Base-by-base conservation (phyloP, 2,113 vertebrate species). In the Myotis yumanensis region DNA sequence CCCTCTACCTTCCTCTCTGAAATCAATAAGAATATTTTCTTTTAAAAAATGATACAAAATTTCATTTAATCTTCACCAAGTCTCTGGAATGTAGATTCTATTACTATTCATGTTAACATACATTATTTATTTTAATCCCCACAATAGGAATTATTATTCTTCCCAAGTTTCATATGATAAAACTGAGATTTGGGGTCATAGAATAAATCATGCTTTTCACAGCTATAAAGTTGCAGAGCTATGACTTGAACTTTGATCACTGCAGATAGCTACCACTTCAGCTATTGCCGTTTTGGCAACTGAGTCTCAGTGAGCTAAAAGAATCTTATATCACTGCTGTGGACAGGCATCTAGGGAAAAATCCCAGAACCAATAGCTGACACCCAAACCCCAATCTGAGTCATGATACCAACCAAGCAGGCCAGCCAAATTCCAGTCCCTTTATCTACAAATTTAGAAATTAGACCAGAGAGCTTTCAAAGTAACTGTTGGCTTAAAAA, bases 391-490 rank as follows among this genome's bases (percentile, higher is more conserved):
- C 6, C 77, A 81, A 3, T 48, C 17, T 92, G 76, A 83, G 43
- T 84, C 68, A 82, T 23, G 37, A 86, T 25, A 94, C 15, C 81
- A 94, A 91, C 43, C 23, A 86, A 90, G 11, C 51, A 75, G 14
- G n/a, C 18, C 48, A 92, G 28, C 15, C 64, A 90, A 86, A 94
- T 73, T 81, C 68, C 7, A 93, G 28, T 32, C 32, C 57, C 84
- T 25, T 90, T 52, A 93, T 76, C 22, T 81, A 7, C 77, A 88
- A 94, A 90, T 48, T 7, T n/a, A 82, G 23, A 90, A 89, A 88
- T 2, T 81, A 23, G 17, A 88, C 93, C 12, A 86, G 62, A 87
- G 81, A 35, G 14, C 80, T 94, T 69, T 87, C 35, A n/a, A 79
- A 37, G 48, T 90, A 20, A 62, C 25, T 62, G 68, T 28, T 28